Evolutionary conservation across 2,797 vertebrate genomes (phyloP).

Genomic region (Amblyraja radiata): DNA sequence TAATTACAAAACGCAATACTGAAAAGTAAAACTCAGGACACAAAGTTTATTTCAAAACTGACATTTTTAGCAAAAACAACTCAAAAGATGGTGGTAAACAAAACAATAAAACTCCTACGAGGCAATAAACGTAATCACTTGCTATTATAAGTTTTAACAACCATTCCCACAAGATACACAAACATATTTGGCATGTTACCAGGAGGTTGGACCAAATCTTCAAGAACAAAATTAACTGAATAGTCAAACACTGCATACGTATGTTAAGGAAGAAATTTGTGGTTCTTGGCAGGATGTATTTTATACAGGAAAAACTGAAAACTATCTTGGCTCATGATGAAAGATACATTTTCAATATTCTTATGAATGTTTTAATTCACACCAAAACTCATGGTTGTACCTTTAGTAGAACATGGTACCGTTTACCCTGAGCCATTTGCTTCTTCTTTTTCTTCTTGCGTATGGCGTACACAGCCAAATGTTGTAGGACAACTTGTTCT

Average conservation of each 20-base stretch:
- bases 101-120: constrained; percentile 13
- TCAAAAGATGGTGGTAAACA: constrained; percentile 12
- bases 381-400: background rate
- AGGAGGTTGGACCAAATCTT: background rate
- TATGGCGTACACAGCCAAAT: too few relatives aligned
- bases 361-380: background rate
- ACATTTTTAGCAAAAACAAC: background rate
- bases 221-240: background rate
- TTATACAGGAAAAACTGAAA: background rate
- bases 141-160: constrained; percentile 25
- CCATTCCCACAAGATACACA: background rate
- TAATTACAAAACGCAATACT: background rate
- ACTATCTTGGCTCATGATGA: background rate
- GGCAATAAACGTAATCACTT: constrained; percentile 19
- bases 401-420: background rate
- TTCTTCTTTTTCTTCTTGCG: too few relatives aligned
- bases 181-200: background rate
- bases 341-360: background rate
- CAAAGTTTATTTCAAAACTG: background rate
- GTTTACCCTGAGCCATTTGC: background rate
- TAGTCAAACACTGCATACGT: too few relatives aligned
- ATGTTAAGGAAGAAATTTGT: background rate
- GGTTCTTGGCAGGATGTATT: background rate
- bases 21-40: background rate
- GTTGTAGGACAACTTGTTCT: too few relatives aligned